Conservation (phyloP, 2,888 invertebrate species). For the Notocelia uddmanniana region DNA sequence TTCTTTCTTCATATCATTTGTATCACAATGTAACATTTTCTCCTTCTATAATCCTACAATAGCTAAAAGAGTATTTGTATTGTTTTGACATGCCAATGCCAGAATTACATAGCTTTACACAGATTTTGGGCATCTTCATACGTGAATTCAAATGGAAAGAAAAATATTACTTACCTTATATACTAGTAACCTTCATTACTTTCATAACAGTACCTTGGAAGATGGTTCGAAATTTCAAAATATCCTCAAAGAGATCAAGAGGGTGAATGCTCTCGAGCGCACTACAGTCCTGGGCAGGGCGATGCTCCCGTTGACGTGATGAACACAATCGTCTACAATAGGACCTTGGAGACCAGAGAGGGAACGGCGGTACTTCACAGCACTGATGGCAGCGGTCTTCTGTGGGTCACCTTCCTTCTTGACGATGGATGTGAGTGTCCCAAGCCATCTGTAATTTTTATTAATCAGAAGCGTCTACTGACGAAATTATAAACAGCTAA, state of each 20-base stretch:
- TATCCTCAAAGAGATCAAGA: conserved; percentile 48
- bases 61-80: too few relatives aligned
- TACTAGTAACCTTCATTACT: not conserved
- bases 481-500: too few relatives aligned
- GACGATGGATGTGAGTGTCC: conserved; percentile 28
- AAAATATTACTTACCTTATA: too few relatives aligned
- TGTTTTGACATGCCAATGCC: too few relatives aligned
- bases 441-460: not conserved
- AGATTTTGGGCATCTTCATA: too few relatives aligned
- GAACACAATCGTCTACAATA: conserved; percentile 52
- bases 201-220: conserved; percentile 50
- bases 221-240: conserved; percentile 50
- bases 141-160: too few relatives aligned
- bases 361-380: conserved; percentile 46
- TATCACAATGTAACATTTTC: too few relatives aligned
- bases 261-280: conserved; percentile 49
- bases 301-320: conserved; percentile 45
- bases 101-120: too few relatives aligned
- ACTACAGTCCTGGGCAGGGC: conserved; percentile 37
- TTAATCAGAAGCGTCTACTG: too few relatives aligned
- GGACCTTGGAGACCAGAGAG: conserved; percentile 41
- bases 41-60: too few relatives aligned
- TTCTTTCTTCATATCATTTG: too few relatives aligned
- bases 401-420: conserved; percentile 38
- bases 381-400: conserved; percentile 39